Conservation (phyloP, 2,797 vertebrate species). For the Parauchenoglanis ngamensis region DNA sequence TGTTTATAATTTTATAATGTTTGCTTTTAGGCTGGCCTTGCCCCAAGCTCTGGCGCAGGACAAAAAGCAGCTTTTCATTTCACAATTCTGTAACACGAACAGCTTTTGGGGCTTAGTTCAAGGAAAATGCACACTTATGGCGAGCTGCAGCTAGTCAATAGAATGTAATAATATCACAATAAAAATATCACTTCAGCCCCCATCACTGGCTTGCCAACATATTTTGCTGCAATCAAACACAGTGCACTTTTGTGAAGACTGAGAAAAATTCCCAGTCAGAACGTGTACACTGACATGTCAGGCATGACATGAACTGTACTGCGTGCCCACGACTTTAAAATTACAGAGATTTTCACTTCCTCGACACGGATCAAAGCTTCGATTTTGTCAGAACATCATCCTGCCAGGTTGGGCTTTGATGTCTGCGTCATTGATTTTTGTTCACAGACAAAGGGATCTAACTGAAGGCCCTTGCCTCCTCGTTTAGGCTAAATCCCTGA, state of each 20-base stretch:
- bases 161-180: background rate
- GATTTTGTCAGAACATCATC: constrained; percentile 26
- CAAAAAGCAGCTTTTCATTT: background rate
- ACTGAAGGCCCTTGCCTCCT: constrained; percentile 21
- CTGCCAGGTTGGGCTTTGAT: constrained; percentile 17
- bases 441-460: constrained; percentile 1
- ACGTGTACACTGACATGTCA: background rate
- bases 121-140: background rate
- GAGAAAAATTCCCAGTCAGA: background rate
- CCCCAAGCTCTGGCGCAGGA: background rate
- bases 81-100: background rate
- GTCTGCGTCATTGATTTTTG: constrained; percentile 16
- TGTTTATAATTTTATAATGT: background rate
- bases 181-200: background rate
- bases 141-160: background rate
- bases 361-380: background rate
- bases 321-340: background rate
- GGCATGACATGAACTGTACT: background rate
- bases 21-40: too few relatives aligned
- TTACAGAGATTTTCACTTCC: constrained; percentile 18
- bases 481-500: constrained; percentile 1
- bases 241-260: background rate
- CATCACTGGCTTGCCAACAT: background rate
- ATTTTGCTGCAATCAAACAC: background rate
- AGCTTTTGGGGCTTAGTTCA: background rate